Percentiles rank a stretch among this genome's conserved stretches.
phyloP scores from a whole-genome alignment of 2,888 invertebrate genomes.

The Nymphalis urticae region DNA sequence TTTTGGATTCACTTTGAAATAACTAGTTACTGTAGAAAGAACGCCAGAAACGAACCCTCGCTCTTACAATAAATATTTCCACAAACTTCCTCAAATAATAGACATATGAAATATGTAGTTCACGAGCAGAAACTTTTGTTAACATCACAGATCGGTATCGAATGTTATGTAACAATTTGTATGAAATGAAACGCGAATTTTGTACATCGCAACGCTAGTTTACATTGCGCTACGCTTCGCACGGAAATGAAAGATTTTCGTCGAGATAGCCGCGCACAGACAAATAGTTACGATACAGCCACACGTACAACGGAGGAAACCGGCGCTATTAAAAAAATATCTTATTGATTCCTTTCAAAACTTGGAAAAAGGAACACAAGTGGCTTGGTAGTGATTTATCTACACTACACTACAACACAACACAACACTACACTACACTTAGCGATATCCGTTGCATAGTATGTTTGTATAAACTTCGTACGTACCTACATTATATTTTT shows the following conservation, averaged over 20 bases:
- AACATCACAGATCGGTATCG: not conserved
- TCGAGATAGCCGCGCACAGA: slow-evolving; percentile 38
- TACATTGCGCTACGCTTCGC: not conserved
- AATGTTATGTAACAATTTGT: slow-evolving; percentile 12
- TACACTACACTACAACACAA: not conserved
- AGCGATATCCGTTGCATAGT: no score
- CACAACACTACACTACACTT: no score
- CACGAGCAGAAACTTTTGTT: not conserved
- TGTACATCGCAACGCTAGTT: slow-evolving; percentile 5
- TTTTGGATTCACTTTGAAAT: no score
- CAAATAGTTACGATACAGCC: slow-evolving; percentile 16
- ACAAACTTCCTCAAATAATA: no score
- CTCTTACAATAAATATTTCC: no score
- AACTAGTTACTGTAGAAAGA: no score
- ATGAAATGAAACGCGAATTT: slow-evolving; percentile 16
- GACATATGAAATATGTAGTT: not conserved
- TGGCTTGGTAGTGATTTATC: not conserved
- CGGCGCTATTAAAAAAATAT: not conserved
- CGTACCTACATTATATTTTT: no score
- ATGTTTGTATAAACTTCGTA: no score
- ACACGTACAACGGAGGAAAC: not conserved
- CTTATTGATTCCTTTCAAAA: not conserved
- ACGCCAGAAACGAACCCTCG: no score
- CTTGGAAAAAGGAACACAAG: not conserved
- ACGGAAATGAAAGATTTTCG: slow-evolving; percentile 49